These are phyloP conservation scores for Takifugu ocellatus DNA, from an alignment of 2,797 vertebrate genomes.

Conservation along the genomic window DNA sequence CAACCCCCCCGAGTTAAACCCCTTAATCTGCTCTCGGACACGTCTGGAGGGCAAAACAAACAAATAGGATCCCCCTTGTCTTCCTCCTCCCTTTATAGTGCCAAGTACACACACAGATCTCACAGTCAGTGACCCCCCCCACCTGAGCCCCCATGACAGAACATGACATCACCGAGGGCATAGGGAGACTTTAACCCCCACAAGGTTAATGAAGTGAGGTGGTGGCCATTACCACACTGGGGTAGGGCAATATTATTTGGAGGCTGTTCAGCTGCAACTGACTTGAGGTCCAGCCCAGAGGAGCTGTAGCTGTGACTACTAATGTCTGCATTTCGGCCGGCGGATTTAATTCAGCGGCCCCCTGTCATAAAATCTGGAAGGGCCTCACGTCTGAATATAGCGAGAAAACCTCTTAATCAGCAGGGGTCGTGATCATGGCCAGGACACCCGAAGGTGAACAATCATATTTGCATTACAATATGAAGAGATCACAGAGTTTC, in stretches of 20 bases:
- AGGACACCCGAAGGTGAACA: no score
- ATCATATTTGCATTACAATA: no score
- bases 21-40: constrained; percentile 75
- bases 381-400: no score
- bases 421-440: no score
- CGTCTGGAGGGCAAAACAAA: constrained; percentile 76
- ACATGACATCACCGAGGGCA: constrained; percentile 52
- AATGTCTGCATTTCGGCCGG: no score
- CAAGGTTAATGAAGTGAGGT: constrained; percentile 59
- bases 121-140: constrained; percentile 2
- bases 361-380: no score
- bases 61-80: constrained; percentile 59
- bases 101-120: constrained; percentile 8
- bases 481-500: no score
- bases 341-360: no score
- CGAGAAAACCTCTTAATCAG: no score
- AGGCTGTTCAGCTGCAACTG: no score
- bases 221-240: constrained; percentile 21
- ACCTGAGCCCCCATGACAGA: constrained; percentile 21
- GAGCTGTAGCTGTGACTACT: no score
- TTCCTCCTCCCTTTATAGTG: constrained; percentile 17
- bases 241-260: background rate
- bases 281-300: no score
- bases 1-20: constrained; percentile 55
- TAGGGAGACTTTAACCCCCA: constrained; percentile 50